Base-by-base conservation (phyloP, 2,888 invertebrate genomes). In the Drosophila sordidapex region DNA sequence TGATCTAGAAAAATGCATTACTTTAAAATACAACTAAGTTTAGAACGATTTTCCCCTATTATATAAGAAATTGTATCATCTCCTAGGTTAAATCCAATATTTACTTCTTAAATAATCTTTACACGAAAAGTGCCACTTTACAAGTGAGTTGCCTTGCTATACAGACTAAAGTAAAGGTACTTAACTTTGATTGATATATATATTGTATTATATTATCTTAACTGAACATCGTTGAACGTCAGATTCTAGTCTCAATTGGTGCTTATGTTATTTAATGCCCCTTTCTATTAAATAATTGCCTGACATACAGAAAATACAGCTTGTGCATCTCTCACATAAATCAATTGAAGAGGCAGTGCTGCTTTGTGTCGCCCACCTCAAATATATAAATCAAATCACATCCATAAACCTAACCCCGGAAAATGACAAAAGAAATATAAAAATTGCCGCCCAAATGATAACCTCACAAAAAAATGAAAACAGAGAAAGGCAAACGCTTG, bases 371-470 rank as follows among this genome's bases (percentile, higher is more conserved):
- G 75, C 57, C 71, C 56, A 61, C 29, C 46, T 65, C 29, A 56
- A 49, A 62, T 73, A 62, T 54, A 80, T 79, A 76, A 80, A 80
- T 80, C 77, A 80, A 81, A 77, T 77, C 64, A 65, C 51, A 35
- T 52, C 62, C 70, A 70, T 56, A 70, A 71, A 53, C 69, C 43
- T 72, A 73, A 75, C 59, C 56, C 64, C 46, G 31, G 68, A 70
- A 53, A 62, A 66, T 57, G 68, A 66, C 36, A 63, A 53, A 66
- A 36, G 52, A 8, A 43, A 54, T 40, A 46, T 48, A 61, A 62
- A 71, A 76, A 65, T 52, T 27, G 29, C 59, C 61, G 53, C 54
- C 64, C 66, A 73, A 76, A 71, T 51, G 58, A 64, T 67, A 69
- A 67, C 40, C 62, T 40, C 27, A 36, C 27, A 31, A 56, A 62